Evolutionary conservation across 2,797 vertebrate species (phyloP).

Genomic region (Phoxinus dragarum): DNA sequence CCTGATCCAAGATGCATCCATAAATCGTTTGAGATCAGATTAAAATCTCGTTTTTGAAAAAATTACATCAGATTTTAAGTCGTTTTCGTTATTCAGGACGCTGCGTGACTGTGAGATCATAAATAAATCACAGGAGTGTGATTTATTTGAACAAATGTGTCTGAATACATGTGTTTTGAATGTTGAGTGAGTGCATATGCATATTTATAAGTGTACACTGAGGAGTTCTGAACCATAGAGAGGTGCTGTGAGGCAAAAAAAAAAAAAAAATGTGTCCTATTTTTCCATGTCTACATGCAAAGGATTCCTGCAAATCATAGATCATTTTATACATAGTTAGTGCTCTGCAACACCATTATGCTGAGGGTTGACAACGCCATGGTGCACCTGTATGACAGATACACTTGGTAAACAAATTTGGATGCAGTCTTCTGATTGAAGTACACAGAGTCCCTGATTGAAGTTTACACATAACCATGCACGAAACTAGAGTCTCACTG

Average conservation of each 20-base stretch:
- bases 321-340: slow-evolving; percentile 1
- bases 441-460: slow-evolving; percentile 11
- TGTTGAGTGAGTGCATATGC: neutral
- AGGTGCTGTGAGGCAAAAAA: neutral
- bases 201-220: neutral
- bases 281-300: neutral
- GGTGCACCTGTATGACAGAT: slow-evolving; percentile 2
- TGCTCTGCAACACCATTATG: neutral
- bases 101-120: neutral
- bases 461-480: neutral
- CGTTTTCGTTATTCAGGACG: neutral
- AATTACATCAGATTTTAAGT: neutral
- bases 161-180: slow-evolving; percentile 1
- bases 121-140: neutral
- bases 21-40: neutral
- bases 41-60: neutral
- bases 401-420: slow-evolving; percentile 24
- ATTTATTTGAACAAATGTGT: neutral
- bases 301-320: neutral
- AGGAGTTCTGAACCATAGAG: neutral
- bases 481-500: neutral
- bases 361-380: neutral
- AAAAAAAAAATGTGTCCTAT: neutral
- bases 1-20: neutral
- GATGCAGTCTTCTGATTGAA: slow-evolving; percentile 28